Evolutionary conservation across 2,888 invertebrate genomes (phyloP), one percentile per base, ranked within the genome.

Genomic region (Disparrhopalites patrizii): DNA sequence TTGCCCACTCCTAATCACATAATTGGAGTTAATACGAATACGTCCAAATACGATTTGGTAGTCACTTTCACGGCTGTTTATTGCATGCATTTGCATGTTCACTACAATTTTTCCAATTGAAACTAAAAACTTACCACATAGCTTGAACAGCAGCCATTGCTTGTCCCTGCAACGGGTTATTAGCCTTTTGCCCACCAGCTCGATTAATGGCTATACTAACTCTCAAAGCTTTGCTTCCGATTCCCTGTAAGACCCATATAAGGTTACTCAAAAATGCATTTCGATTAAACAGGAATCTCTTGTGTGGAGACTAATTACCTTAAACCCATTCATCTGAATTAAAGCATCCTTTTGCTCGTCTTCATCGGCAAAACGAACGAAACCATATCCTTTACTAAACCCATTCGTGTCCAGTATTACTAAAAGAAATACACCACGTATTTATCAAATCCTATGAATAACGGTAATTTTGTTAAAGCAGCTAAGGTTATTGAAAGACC

Each of bases 331-430:
- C 96, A 96, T 96, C 69, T 92, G 89, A 62, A 89, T 87, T 58
- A 96, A 81, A 70, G 95, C 94, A 76, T 91, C 90, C 77, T 94
- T 90, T 79, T 96, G 95, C 77, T 93, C 93, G 67, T 92, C 91
- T 79, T 96, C 95, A 76, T 89, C 91, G 3, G 93, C 91, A 79
- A 97, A 97, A 72, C 94, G 84, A 10, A 97, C 93, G 80, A 97
- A 96, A 4, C 96, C 97, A 79, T 94, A 97, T 15, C 96, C 95
- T 81, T 93, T 93, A 76, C 94, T 94, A 77, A 91, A 90, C 2
- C 96, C 95, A 68, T 89, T 86, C 71, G 84, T 86, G 77, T 95
- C 95, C 76, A 93, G 81, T 75, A 97, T 94, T 30, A 96, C 95
- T 90, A 80, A 30, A 76, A 75, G 62, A 36, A 13, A 43, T 13